Base-by-base conservation (phyloP, 1,140 invertebrate species). In the Drosophila nigromelanica region DNA sequence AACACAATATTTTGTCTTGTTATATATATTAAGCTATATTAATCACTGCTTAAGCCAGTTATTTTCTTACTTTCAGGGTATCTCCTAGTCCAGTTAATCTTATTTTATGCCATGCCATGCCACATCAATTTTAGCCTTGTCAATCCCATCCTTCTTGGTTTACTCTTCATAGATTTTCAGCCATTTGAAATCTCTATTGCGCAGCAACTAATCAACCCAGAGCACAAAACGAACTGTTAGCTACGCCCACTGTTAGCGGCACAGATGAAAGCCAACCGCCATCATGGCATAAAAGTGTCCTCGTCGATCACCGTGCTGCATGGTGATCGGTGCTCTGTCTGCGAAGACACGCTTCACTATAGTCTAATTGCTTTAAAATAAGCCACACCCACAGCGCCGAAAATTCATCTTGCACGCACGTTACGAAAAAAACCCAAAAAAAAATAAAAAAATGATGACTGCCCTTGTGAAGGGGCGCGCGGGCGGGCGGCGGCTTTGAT, bases 361-460 rank as follows among this genome's bases (percentile, higher is more conserved):
- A 79, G 61, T 80, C 78, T 89, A 89, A 89, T 89, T 89, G 83
- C 83, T 80, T 89, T 89, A 89, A 79, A 89, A 89, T 83, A 89
- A 78, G 83, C 76, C 78, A 87, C 82, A 82, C 82, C 82, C 82
- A 86, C 81, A 73, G 61, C 67, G 51, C 75, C 76, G 76, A 89
- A 79, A 87, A 63, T 75, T 73, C 83, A 87, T 89, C 76, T 89
- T 89, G 82, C 82, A 87, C 79, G 83, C 83, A 83, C 79, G 82
- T 87, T 89, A 87, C 56, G 45, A 68, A 10, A 52, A 30, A 12
- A 59, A 47, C 21, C 21, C 1, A 24, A 35, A 35, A 35, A 35
- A 35, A 35, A 35, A 35, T 1, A 10, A 35, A 8, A 35, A 33
- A 66, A 69, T 70, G 35, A 47, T 21, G 66, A 59, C n/a, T 40